Percentiles rank a stretch among this genome's conserved stretches.
These are phyloP conservation scores for Guaruba guarouba DNA, from an alignment of 2,113 vertebrate species.

Conservation along the genomic window DNA sequence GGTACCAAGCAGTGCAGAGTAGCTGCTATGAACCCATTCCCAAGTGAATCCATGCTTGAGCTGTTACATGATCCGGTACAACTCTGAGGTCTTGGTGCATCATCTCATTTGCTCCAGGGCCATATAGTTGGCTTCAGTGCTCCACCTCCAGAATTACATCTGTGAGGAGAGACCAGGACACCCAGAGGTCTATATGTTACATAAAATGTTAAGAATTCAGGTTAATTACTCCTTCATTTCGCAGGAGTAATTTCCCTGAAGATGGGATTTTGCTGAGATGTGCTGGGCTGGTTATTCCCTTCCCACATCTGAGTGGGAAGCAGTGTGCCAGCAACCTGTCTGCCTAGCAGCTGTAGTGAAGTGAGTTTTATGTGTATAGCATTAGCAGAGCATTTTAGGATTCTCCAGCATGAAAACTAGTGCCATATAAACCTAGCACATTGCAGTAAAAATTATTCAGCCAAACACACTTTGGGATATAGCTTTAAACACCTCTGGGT, in stretches of 20 bases:
- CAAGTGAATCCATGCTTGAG: no score
- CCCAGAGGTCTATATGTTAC: neutral
- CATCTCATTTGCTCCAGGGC: neutral
- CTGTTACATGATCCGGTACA: neutral
- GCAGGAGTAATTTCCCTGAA: neutral
- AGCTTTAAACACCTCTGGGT: neutral
- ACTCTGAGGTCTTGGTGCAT: neutral
- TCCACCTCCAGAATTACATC: neutral
- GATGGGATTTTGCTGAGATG: conserved; percentile 6
- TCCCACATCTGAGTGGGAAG: conserved; percentile 20
- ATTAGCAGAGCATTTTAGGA: conserved; percentile 51
- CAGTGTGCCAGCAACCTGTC: conserved; percentile 3
- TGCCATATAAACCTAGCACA: conserved; percentile 29
- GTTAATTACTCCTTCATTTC: neutral
- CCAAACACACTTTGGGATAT: neutral
- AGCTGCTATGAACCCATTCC: neutral
- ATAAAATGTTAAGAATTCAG: neutral
- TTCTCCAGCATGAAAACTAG: conserved; percentile 35
- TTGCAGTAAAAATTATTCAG: neutral
- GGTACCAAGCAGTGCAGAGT: neutral
- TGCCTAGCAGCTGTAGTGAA: conserved; percentile 18
- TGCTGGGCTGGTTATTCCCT: neutral
- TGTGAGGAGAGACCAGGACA: neutral
- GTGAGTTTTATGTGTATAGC: conserved; percentile 30
- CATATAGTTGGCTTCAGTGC: neutral